Evolutionary conservation across 1,140 invertebrate genomes (phyloP), one percentile per base, ranked within the genome.

Genomic region (Lysiphlebus fabarum): DNA sequence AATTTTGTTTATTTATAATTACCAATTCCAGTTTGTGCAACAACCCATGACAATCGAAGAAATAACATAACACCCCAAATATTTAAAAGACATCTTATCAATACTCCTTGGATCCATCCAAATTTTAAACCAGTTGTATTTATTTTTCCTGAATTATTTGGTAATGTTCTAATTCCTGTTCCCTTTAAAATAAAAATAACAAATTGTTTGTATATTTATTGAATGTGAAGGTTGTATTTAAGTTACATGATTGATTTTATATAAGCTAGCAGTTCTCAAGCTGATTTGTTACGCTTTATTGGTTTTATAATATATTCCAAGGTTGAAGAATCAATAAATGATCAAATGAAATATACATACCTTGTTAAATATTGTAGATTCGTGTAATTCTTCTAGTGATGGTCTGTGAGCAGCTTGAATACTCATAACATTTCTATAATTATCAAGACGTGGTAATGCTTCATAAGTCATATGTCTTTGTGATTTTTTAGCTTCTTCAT

Each of bases 341-440:
- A 4, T 12, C 7, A 7, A 45, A 12, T 12, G 4, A 26, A 12
- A 12, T 6, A 12, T 14, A 45, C 6, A 80, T 75, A 91, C 90
- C 86, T 91, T 91, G 66, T 85, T 85, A 36, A 85, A 83, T n/a
- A 91, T 70, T 14, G 89, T 90, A 26, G 88, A 85, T 73, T 95
- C 92, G 77, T 96, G 93, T 4, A 98, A 84, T 78, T 97, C 93
- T 71, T 96, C 93, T 11, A 98, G 79, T 4, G 95, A 96, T 5
- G 95, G 95, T 70, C 89, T 83, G 67, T 91, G 92, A 12, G 88
- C 90, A 4, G 91, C 91, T 68, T 93, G 92, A 45, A 96, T 88
- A 14, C 91, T 93, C 82, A 96, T 84, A 61, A 96, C 90, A 75
- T 97, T 96, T 58, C 94, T 85, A 78, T 98, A 98, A 81, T 96